Evolutionary conservation across 1,140 invertebrate species (phyloP).

Genomic region (Drosophila sturtevanti): DNA sequence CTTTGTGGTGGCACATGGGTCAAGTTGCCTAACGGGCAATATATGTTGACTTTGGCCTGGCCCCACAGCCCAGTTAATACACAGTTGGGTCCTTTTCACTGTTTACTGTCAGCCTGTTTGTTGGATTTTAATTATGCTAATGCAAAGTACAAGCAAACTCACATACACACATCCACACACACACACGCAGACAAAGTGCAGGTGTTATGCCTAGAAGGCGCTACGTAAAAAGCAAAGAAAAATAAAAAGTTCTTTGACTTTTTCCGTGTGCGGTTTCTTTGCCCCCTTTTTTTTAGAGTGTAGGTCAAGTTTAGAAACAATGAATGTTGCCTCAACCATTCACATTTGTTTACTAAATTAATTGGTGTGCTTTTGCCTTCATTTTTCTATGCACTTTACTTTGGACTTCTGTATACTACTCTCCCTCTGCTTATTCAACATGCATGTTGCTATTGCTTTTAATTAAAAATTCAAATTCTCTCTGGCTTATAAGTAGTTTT

Average conservation of each 20-base stretch:
- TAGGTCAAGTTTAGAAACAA: slow-evolving; percentile 33
- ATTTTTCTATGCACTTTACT: background rate
- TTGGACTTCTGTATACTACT: background rate
- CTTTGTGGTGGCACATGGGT: slow-evolving; percentile 64
- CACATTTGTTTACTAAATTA: slow-evolving; percentile 49
- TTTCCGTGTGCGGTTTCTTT: slow-evolving; percentile 3
- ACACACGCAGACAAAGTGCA: slow-evolving; percentile 12
- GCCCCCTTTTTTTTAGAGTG: background rate
- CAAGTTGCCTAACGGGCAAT: slow-evolving; percentile 49
- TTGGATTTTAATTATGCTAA: slow-evolving; percentile 81
- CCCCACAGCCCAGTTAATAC: slow-evolving; percentile 53
- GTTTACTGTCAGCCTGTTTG: slow-evolving; percentile 56
- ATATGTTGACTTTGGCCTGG: slow-evolving; percentile 50
- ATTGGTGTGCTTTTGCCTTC: slow-evolving; percentile 32
- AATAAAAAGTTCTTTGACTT: slow-evolving; percentile 46
- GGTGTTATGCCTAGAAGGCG: slow-evolving; percentile 51
- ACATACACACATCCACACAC: slow-evolving; percentile 19
- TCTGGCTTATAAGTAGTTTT: slow-evolving; percentile 32
- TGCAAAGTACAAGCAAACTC: slow-evolving; percentile 53
- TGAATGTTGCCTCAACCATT: background rate
- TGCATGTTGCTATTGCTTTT: slow-evolving; percentile 38
- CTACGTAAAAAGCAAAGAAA: background rate
- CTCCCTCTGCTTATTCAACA: background rate
- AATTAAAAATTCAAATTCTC: slow-evolving; percentile 58
- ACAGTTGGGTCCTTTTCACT: slow-evolving; percentile 16